These are phyloP conservation scores for Panopea generosa DNA, from an alignment of 2,888 invertebrate species.

Conservation along the genomic window DNA sequence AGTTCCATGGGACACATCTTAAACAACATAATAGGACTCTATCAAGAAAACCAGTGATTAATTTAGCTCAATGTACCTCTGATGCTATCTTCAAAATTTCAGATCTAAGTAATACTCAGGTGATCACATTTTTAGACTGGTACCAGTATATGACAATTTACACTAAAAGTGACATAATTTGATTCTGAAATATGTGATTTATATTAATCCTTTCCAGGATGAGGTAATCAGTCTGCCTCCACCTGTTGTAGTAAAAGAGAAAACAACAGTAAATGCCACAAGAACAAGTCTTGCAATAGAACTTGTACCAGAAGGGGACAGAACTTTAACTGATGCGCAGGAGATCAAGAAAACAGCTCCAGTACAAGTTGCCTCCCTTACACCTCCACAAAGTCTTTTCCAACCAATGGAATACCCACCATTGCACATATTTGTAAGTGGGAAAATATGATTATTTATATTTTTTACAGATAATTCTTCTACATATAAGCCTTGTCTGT, in stretches of 20 bases:
- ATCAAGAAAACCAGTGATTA: too few species aligned
- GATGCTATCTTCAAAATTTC: too few species aligned
- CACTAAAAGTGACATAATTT: too few species aligned
- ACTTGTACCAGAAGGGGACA: constrained; percentile 42
- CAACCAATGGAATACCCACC: constrained; percentile 83
- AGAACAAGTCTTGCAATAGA: constrained; percentile 55
- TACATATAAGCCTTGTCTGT: background rate
- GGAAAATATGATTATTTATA: too few species aligned
- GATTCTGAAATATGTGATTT: too few species aligned
- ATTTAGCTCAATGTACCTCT: too few species aligned
- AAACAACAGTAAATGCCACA: constrained; percentile 32
- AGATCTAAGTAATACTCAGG: too few species aligned
- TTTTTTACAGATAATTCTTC: background rate
- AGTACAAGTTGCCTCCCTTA: constrained; percentile 52
- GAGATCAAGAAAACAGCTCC: constrained; percentile 49
- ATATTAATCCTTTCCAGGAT: too few species aligned
- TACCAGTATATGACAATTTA: too few species aligned
- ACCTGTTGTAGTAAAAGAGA: constrained; percentile 56
- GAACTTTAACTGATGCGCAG: constrained; percentile 25
- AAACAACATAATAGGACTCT: too few species aligned
- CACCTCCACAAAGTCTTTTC: constrained; percentile 80
- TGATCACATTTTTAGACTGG: too few species aligned
- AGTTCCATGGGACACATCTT: too few species aligned
- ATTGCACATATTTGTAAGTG: constrained; percentile 85
- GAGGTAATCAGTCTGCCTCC: constrained; percentile 77